Base-by-base conservation (phyloP, 2,797 vertebrate species). In the Aplochiton taeniatus region DNA sequence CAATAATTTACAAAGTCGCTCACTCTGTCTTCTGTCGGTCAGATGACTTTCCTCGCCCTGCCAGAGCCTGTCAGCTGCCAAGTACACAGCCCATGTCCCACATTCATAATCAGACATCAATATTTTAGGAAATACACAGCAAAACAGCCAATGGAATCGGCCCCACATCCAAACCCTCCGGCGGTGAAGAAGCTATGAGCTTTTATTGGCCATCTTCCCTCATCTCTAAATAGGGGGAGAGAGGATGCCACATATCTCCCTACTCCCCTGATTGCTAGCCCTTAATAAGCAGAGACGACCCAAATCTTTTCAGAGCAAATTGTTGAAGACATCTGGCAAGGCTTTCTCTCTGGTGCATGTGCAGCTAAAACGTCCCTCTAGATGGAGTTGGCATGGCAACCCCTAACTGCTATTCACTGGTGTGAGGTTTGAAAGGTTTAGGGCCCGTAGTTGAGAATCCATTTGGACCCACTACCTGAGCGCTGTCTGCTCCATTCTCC, bases 271-370 rank as follows among this genome's bases (percentile, higher is more conserved):
- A 96, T 95, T 96, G 94, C 92, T 94, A 93, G 94, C 93, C 93
- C 87, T 90, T 95, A 94, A 96, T 92, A 95, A 95, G 93, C 87
- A 90, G 91, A 92, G 94, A 84, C 91, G 90, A 89, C 87, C 88
- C 78, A 93, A 94, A 94, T 93, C 94, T 95, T 97, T 98, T 97
- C 93, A 94, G 91, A 93, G 92, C 90, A 96, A 97, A 97, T 98
- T 96, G 94, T 95, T 96, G 96, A 96, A 96, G 96, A 97, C 95
- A 98, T 98, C 96, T 96, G 95, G 93, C 93, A 92, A 95, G 92
- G 94, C 93, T 95, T 96, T 97, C 93, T 94, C 90, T 89, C 87
- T 88, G 90, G 95, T 92, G 91, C 92, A 91, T 91, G 88, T 88
- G 87, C 92, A 83, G 90, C 89, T 91, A 90, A 95, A 92, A 95